These are phyloP conservation scores for Alloplasta piceator DNA, from an alignment of 2,888 invertebrate genomes.

Conservation along the genomic window DNA sequence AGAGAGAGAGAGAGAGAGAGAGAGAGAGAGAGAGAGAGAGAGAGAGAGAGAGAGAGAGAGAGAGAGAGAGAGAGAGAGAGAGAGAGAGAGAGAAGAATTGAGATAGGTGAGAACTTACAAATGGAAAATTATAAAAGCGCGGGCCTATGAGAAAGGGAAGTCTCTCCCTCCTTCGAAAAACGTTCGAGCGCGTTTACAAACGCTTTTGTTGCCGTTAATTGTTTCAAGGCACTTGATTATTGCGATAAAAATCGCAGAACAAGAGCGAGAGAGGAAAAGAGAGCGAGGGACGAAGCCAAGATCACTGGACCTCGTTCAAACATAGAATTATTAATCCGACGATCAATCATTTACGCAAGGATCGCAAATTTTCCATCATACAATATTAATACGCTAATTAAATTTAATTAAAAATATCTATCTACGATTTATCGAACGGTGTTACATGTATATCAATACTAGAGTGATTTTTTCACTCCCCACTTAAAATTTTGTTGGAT, in stretches of 20 bases:
- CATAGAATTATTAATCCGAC: conserved; percentile 45
- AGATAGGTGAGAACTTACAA: too few relatives aligned
- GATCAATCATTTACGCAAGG: background rate
- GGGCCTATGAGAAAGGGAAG: background rate
- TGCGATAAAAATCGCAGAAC: conserved; percentile 53
- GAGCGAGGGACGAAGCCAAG: conserved; percentile 4
- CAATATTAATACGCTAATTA: conserved; percentile 50
- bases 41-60: background rate
- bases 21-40: conserved; percentile 4
- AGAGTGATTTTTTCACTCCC: too few relatives aligned
- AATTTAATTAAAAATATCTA: conserved; percentile 59
- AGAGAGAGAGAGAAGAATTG: background rate
- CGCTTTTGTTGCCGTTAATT: conserved; percentile 61
- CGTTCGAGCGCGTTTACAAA: conserved; percentile 30
- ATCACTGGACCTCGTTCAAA: conserved; percentile 53
- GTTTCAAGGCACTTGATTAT: conserved; percentile 51
- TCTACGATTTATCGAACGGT: conserved; percentile 41
- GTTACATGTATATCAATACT: background rate
- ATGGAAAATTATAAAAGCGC: conserved; percentile 12
- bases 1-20: background rate
- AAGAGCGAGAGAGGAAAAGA: too few relatives aligned
- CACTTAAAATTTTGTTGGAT: too few relatives aligned
- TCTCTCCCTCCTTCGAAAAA: background rate
- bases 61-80: background rate
- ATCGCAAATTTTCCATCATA: conserved; percentile 46